These are phyloP conservation scores for Avahi laniger DNA, from an alignment of 2,797 vertebrate species.

Conservation along the genomic window DNA sequence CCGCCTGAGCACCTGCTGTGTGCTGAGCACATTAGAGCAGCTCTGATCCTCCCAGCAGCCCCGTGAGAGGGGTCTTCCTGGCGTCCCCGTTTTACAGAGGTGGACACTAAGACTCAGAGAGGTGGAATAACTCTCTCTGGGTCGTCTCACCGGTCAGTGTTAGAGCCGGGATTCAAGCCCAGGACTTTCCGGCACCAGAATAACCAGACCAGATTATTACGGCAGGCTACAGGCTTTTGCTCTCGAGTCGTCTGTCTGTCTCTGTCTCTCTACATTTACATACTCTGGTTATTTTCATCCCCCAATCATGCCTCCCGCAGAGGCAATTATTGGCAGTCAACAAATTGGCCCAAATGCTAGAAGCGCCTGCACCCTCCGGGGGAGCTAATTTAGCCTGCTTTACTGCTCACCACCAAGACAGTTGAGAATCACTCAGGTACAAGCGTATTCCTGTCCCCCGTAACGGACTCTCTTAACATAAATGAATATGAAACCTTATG, in stretches of 20 bases:
- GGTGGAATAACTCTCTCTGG: not conserved
- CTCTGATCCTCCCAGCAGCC: not conserved
- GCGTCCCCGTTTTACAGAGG: not conserved
- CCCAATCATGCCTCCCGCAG: conserved; percentile 55
- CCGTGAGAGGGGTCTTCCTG: not conserved
- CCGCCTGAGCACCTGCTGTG: not conserved
- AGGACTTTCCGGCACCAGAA: not conserved
- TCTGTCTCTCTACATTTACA: conserved; percentile 24
- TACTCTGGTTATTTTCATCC: conserved; percentile 52
- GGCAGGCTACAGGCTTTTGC: not conserved
- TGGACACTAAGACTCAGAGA: not conserved
- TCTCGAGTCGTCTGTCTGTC: not conserved
- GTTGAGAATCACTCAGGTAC: conserved; percentile 45
- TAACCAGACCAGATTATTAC: not conserved
- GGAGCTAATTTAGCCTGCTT: conserved; percentile 38
- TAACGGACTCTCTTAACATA: conserved; percentile 58
- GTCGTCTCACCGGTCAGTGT: not conserved
- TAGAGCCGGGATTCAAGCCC: not conserved
- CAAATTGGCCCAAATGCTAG: conserved; percentile 63
- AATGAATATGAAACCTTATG: conserved; percentile 51
- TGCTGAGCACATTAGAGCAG: not conserved
- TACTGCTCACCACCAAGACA: conserved; percentile 53
- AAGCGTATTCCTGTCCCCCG: conserved; percentile 43
- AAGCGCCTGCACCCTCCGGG: not conserved
- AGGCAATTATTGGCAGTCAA: conserved; percentile 61